phyloP scores from a whole-genome alignment of 2,113 vertebrate genomes.

The Plestiodon gilberti region DNA sequence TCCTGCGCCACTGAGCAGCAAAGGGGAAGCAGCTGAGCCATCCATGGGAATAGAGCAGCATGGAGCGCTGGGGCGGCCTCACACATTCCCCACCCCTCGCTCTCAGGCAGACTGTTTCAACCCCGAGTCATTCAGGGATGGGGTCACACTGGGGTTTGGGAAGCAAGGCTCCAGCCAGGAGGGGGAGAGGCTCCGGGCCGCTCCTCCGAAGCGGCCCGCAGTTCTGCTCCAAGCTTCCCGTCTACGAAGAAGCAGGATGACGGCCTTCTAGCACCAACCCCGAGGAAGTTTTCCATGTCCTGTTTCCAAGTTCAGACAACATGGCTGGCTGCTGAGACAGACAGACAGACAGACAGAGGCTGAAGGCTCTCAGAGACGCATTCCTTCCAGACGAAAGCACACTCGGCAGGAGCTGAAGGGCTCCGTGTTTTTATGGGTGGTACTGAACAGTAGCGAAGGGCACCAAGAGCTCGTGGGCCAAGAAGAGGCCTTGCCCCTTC shows the following conservation, averaged over 20 bases:
- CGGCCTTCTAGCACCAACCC: constrained; percentile 48
- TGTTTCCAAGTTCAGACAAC: constrained; percentile 60
- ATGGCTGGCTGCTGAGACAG: constrained; percentile 60
- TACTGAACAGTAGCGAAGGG: too few species aligned
- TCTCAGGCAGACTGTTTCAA: constrained; percentile 51
- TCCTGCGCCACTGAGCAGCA: constrained; percentile 18
- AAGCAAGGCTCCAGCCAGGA: constrained; percentile 48
- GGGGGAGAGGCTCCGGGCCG: background rate
- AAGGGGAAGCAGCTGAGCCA: constrained; percentile 52
- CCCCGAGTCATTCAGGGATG: constrained; percentile 39
- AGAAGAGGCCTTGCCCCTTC: rapidly evolving
- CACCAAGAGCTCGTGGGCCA: rapidly evolving
- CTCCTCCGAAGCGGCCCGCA: constrained; percentile 26
- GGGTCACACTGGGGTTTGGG: constrained; percentile 39
- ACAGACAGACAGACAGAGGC: constrained; percentile 64
- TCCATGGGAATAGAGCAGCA: constrained; percentile 51
- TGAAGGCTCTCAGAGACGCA: constrained; percentile 46
- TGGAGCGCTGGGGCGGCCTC: constrained; percentile 52
- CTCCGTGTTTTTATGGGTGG: background rate
- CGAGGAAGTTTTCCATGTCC: constrained; percentile 25
- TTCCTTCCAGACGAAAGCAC: constrained; percentile 34
- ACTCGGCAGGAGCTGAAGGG: too few species aligned
- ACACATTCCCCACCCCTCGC: constrained; percentile 45
- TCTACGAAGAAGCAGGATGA: constrained; percentile 53
- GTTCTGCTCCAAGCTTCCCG: constrained; percentile 41